Base-by-base conservation (phyloP, 2,113 vertebrate species). In the Neoarius graeffei region DNA sequence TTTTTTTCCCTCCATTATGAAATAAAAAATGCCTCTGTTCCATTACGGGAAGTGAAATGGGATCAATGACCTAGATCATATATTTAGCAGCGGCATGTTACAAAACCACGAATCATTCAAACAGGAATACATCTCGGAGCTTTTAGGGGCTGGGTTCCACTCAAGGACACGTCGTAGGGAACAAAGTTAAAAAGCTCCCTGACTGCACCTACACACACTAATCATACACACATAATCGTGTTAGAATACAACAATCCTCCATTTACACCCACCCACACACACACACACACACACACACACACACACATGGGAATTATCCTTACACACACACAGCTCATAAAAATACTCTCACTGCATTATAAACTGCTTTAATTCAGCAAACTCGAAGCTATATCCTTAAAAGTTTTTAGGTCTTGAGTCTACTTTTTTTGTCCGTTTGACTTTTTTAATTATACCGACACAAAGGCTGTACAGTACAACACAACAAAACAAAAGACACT, bases 51-150 rank as follows among this genome's bases (percentile, higher is more conserved):
- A 89, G 89, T 80, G 86, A 93, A 94, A 94, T 92, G 91, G 91
- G 93, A 93, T 93, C 92, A 88, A 87, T 85, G 93, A 92, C 94
- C 91, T 67, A 91, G 89, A 94, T 92, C 91, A 88, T 93, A 92
- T 93, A 93, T 95, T 93, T 93, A 91, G 85, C 83, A 30, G 62
- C 66, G 87, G 91, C 91, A 85, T 85, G 90, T 92, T 77, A 79
- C 54, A 83, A 73, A 88, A 84, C 27, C 25, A 62, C 54, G 23
- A 86, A 84, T 66, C 86, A 73, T 71, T 86, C 50, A 23, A 74
- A 84, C 42, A 42, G 30, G 83, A 85, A 87, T 25, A 84, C 4
- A 73, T 73, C 57, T 88, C 25, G 5, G 76, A 82, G 57, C 74
- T 82, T 85, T 88, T 59, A 84, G 19, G 17, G 6, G 14, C 3